Percentiles rank a stretch among this genome's conserved stretches.
Conservation (phyloP, 2,888 invertebrate genomes). For the Platycheirus albimanus region DNA sequence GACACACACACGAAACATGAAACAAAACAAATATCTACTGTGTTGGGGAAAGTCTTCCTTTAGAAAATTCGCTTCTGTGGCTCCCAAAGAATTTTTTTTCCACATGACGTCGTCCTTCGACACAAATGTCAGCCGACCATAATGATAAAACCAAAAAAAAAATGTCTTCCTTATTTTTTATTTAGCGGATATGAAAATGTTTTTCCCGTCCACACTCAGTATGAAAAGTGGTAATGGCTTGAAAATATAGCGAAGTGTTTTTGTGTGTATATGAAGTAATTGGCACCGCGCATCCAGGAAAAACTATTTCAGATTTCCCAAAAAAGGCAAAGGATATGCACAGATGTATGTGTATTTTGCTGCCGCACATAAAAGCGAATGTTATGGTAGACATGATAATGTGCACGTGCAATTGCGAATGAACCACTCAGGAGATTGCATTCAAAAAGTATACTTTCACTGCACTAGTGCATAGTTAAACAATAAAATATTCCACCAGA, state of each 20-base stretch:
- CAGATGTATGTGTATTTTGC: not conserved
- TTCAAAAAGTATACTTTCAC: constrained; percentile 48
- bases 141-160: no score
- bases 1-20: no score
- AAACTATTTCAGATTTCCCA: constrained; percentile 45
- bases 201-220: not conserved
- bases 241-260: not conserved
- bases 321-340: not conserved
- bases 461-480: constrained; percentile 58
- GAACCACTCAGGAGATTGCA: constrained; percentile 68
- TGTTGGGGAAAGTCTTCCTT: no score
- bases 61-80: no score
- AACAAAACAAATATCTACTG: no score
- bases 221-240: not conserved
- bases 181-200: no score
- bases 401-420: constrained; percentile 47
- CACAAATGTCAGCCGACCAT: no score
- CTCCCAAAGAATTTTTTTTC: no score
- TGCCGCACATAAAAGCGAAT: not conserved
- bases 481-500: constrained; percentile 57
- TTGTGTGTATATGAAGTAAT: constrained; percentile 25
- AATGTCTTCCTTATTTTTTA: no score
- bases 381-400: constrained; percentile 30
- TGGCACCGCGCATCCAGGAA: constrained; percentile 10
- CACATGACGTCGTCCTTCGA: no score